These are phyloP conservation scores for Pseudorhombus dupliciocellatus DNA, from an alignment of 2,113 vertebrate species.

Conservation along the genomic window DNA sequence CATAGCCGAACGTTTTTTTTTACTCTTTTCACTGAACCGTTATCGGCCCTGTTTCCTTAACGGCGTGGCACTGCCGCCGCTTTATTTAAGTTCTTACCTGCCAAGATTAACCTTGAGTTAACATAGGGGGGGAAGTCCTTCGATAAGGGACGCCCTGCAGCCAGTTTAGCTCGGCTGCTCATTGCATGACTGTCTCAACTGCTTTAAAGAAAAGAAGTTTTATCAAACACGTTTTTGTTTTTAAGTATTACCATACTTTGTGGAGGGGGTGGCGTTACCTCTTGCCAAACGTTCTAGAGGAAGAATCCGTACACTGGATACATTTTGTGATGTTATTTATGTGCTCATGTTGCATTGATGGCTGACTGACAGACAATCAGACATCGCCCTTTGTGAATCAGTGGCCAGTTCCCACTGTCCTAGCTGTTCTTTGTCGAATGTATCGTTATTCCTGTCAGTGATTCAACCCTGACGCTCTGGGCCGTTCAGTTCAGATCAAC, in stretches of 20 bases:
- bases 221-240: constrained; percentile 58
- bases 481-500: constrained; percentile 52
- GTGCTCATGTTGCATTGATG: constrained; percentile 68
- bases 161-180: constrained; percentile 53
- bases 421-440: constrained; percentile 68
- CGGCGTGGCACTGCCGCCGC: constrained; percentile 26
- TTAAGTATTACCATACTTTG: constrained; percentile 53
- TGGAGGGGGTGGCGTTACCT: constrained; percentile 32
- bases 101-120: constrained; percentile 48
- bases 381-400: constrained; percentile 63
- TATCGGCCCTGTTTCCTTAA: constrained; percentile 18
- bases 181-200: constrained; percentile 78
- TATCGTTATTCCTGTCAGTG: constrained; percentile 50
- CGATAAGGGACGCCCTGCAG: constrained; percentile 37
- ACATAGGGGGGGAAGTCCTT: constrained; percentile 18
- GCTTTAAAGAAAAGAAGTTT: constrained; percentile 68
- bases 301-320: constrained; percentile 74
- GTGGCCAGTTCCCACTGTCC: constrained; percentile 51
- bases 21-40: constrained; percentile 28
- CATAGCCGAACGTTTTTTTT: neutral
- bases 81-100: constrained; percentile 50
- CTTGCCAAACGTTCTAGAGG: constrained; percentile 60
- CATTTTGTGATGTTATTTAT: constrained; percentile 78
- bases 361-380: constrained; percentile 78
- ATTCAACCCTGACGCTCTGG: constrained; percentile 40